Evolutionary conservation across 2,797 vertebrate genomes (phyloP), one percentile per base, ranked within the genome.

Genomic region (Huso huso): DNA sequence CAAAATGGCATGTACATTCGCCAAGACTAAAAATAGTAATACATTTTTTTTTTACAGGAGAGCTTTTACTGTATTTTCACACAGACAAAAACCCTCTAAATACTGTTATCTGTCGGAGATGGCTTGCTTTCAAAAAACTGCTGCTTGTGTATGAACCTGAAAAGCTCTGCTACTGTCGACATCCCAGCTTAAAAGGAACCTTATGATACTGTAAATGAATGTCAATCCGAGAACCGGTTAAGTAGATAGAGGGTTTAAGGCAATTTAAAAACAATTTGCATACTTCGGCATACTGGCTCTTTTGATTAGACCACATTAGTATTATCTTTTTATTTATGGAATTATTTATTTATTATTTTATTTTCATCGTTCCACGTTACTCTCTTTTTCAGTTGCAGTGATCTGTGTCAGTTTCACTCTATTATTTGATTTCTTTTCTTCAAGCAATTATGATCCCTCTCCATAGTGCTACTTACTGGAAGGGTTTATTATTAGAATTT

Each of bases 161-260:
- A 69, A 48, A 69, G 37, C 37, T 12, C 23, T 61, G 58, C 68
- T 18, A 15, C 50, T 64, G 66, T 61, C 61, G 63, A 65, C 62
- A 65, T 61, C 61, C 70, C 58, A 71, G 61, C 70, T 63, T 71
- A 66, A 37, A 37, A 37, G 37, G 37, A 37, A 37, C 37, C 37
- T 37, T 37, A 37, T 37, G 37, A 37, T 4, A 37, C 37, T 37
- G 37, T 37, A 37, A 37, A 37, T 37, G 3, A 37, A 37, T 37
- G 37, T 37, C 37, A 10, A 55, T 55, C 72, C 71, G 65, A 65
- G 49, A 73, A 75, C 73, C 72, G 74, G 71, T 84, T 79, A 80
- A 86, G 80, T 87, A 79, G 87, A 88, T 79, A 88, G 88, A 94
- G 90, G 91, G 92, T 92, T 97, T 97, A 97, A 99, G 96, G 95